Percentiles rank a stretch among this genome's conserved stretches.
phyloP scores from a whole-genome alignment of 2,888 invertebrate genomes.

The Andrena haemorrhoa region DNA sequence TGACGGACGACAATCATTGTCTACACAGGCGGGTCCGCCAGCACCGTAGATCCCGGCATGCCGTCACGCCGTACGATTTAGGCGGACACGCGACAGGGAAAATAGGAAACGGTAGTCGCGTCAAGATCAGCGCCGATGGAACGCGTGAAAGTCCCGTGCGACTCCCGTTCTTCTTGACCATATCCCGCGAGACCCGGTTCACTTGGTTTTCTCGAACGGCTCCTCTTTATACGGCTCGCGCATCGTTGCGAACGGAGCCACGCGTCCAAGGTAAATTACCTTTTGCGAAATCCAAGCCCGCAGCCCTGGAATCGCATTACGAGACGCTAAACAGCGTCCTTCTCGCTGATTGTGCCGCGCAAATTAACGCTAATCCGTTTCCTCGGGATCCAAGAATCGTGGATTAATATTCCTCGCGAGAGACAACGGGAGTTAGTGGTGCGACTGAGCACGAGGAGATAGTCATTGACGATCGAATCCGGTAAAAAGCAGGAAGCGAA shows the following conservation, averaged over 20 bases:
- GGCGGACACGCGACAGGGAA: constrained; percentile 30
- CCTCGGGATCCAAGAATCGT: constrained; percentile 8
- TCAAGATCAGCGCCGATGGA: constrained; percentile 50
- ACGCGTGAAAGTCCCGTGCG: constrained; percentile 73
- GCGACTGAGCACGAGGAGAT: not conserved
- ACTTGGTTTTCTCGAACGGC: constrained; percentile 34
- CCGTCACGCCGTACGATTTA: constrained; percentile 4
- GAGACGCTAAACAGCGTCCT: not conserved
- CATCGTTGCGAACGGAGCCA: not conserved
- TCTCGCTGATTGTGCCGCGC: not conserved
- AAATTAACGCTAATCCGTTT: not conserved
- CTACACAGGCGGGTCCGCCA: constrained; percentile 6
- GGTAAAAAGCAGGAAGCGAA: not conserved
- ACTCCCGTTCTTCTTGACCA: constrained; percentile 39
- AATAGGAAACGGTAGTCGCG: constrained; percentile 64
- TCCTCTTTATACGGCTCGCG: constrained; percentile 26
- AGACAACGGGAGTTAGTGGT: not conserved
- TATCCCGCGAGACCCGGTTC: constrained; percentile 20
- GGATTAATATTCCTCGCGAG: not conserved
- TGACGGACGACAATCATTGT: not conserved
- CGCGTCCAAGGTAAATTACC: constrained; percentile 29
- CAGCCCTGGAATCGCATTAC: not conserved
- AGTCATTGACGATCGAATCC: too few relatives aligned
- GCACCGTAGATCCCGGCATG: constrained; percentile 4
- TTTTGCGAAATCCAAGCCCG: not conserved